Percentiles rank a stretch among this genome's conserved stretches.
Conservation (phyloP, 2,888 invertebrate species). For the Scaptodrosophila latifasciaeformis region DNA sequence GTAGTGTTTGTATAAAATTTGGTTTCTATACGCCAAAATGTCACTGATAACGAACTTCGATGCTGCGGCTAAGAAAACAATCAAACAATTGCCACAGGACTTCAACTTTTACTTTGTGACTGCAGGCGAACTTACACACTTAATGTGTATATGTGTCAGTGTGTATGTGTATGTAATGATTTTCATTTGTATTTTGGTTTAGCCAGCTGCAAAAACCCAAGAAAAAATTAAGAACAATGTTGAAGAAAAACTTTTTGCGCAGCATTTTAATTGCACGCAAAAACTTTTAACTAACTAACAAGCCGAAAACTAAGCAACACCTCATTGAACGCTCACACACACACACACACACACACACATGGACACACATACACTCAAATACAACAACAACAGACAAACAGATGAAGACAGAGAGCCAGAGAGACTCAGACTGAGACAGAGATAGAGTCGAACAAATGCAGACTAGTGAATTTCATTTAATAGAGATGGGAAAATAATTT, state of each 20-base stretch:
- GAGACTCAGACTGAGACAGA: constrained; percentile 4
- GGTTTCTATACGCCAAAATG: constrained; percentile 53
- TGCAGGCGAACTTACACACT: constrained; percentile 28
- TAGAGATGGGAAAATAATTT: too few species aligned
- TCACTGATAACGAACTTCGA: constrained; percentile 61
- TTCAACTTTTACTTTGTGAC: constrained; percentile 52
- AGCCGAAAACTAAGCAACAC: constrained; percentile 65
- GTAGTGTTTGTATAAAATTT: constrained; percentile 4
- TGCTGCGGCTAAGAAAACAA: constrained; percentile 60
- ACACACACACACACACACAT: constrained; percentile 15
- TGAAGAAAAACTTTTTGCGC: constrained; percentile 60
- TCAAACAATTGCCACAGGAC: constrained; percentile 64
- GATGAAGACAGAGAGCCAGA: constrained; percentile 2
- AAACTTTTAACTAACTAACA: constrained; percentile 67
- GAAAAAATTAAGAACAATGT: constrained; percentile 63
- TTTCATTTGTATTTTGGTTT: constrained; percentile 63
- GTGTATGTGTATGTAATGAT: constrained; percentile 28
- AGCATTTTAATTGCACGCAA: constrained; percentile 68
- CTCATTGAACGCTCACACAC: constrained; percentile 50
- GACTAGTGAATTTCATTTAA: too few species aligned
- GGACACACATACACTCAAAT: constrained; percentile 7
- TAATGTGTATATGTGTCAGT: neutral
- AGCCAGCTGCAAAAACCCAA: constrained; percentile 51
- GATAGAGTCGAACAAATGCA: too few species aligned
- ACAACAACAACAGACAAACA: constrained; percentile 12